Base-by-base conservation (phyloP, 1,140 invertebrate genomes). In the Apis florea region DNA sequence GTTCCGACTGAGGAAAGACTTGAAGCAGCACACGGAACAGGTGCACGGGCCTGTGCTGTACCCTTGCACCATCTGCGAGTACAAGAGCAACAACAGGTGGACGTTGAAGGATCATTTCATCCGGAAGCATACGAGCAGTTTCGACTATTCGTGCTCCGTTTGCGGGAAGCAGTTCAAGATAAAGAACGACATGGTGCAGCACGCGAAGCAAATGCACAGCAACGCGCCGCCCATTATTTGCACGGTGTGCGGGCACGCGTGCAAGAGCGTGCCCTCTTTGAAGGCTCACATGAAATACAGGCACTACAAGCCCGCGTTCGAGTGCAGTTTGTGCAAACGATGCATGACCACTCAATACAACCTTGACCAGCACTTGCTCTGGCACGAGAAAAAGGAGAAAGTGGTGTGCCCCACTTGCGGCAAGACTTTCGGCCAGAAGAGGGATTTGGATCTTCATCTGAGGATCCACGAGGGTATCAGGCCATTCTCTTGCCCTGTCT, bases 401-500 rank as follows among this genome's bases (percentile, higher is more conserved):
- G 90, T 93, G 63, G 83, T 91, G 6, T 95, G 94, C 82, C 89
- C 92, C 10, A 87, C 91, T 1, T 95, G 94, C 79, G 93, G 92
- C 19, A 94, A 93, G 79, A 94, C 92, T 24, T 95, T 95, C 79
- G 85, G 93, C 9, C 95, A 85, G 31, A 86, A 84, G 47, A 77
- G 95, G 56, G 95, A 95, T 86, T 92, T 97, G 8, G 95, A 96
- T 26, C 94, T 96, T n/a, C 97, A 97, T 90, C 92, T 96, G 81
- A 92, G 96, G 53, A 92, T 94, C 6, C 96, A 97, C 89, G 95
- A 95, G 0, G 94, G 96, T 0, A 95, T 96, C 78, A 95, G 95
- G 77, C 96, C 96, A 0, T 97, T 96, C 88, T 92, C 95, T 66
- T 98, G 97, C 91, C 94, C 95, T 15, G 94, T 96, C 2, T 98